Evolutionary conservation across 2,888 invertebrate genomes (phyloP).

Genomic region (Ennomos quercinarius): DNA sequence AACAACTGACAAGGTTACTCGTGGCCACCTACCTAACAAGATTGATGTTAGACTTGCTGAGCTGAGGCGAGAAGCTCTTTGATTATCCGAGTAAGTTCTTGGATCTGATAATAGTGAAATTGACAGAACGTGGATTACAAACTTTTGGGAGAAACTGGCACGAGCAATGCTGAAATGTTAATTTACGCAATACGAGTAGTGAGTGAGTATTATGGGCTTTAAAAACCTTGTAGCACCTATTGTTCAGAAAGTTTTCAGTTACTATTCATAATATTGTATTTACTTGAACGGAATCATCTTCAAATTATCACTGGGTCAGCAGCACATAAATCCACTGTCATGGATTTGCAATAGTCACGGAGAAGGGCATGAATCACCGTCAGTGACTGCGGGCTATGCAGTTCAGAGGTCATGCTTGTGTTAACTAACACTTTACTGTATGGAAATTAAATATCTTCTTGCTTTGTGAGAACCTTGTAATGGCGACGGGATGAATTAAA

Average conservation of each 20-base stretch:
- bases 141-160: no score
- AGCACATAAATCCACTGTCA: constrained; percentile 13
- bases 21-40: constrained; percentile 25
- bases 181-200: no score
- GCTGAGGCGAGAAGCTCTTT: constrained; percentile 22
- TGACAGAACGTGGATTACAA: constrained; percentile 14
- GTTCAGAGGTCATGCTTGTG: constrained; percentile 40
- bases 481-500: not conserved
- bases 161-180: no score
- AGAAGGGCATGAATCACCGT: constrained; percentile 57
- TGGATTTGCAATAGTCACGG: constrained; percentile 19
- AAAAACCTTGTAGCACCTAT: no score
- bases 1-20: constrained; percentile 65
- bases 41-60: constrained; percentile 22
- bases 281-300: not conserved
- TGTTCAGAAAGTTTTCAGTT: no score
- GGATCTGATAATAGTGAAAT: constrained; percentile 24
- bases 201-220: no score
- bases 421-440: constrained; percentile 60
- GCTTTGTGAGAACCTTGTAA: not conserved
- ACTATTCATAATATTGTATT: not conserved
- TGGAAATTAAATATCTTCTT: constrained; percentile 36
- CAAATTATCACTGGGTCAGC: constrained; percentile 6
- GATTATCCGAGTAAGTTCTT: constrained; percentile 12
- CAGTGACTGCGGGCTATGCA: constrained; percentile 53